Evolutionary conservation across 2,888 invertebrate species (phyloP), one percentile per base, ranked within the genome.

Genomic region (Metellina segmentata): DNA sequence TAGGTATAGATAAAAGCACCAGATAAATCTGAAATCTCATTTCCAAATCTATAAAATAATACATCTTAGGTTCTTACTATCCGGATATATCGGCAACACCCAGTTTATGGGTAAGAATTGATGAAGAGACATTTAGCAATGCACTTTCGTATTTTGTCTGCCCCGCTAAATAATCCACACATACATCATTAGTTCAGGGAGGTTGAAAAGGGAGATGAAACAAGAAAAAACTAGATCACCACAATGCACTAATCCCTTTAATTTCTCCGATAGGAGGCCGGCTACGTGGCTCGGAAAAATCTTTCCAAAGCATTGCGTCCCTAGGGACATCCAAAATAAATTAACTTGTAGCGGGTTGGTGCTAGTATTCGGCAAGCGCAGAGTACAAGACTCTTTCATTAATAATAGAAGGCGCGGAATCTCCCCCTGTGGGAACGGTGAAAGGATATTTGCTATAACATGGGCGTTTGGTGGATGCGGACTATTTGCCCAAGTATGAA

Each of bases 211-310:
- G 69, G 11, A 69, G 69, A 69, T 13, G 16, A 69, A 1, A 69
- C 11, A 69, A 2, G 69, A 69, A 69, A 16, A 69, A 69, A 69
- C 11, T 34, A 34, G 34, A 34, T 34, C 72, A 16, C 13, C 11
- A 9, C 51, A 52, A 52, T 2, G 78, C 69, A n/a, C 51, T 89
- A 82, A 89, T 82, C 89, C 81, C 77, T 89, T 89, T 89, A 89
- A 89, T 82, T 89, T 82, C 75, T 78, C 48, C 77, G 82, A 51
- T 19, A 34, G 34, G 34, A 51, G 77, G 52, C 82, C 61, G 61
- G 77, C 69, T 77, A 75, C 70, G 77, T 69, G 77, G 71, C 72
- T 70, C 69, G 69, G 74, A 77, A 82, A 89, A 82, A 81, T 88
- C 74, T 20, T 79, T 88, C 70, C 89, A 49, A 81, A 70, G 13